phyloP scores from a whole-genome alignment of 2,797 vertebrate species.

The Natrix natrix region DNA sequence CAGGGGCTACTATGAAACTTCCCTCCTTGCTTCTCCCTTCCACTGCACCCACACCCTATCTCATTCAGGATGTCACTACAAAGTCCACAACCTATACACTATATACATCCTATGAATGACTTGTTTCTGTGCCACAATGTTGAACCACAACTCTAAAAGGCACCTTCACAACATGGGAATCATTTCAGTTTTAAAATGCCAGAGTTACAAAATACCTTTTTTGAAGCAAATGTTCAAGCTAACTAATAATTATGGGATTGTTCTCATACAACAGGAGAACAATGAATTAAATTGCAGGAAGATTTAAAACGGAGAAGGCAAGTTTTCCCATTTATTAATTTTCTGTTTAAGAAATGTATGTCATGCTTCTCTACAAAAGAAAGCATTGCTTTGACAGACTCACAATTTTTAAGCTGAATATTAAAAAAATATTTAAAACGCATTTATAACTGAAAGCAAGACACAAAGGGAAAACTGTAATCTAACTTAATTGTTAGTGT shows the following conservation, averaged over 20 bases:
- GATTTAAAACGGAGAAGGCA: not conserved
- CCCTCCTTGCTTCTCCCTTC: not conserved
- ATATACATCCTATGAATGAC: not conserved
- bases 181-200: not conserved
- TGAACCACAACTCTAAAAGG: not conserved
- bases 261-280: not conserved
- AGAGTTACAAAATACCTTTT: not conserved
- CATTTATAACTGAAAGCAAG: not conserved
- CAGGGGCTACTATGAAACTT: not conserved
- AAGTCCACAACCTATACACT: not conserved
- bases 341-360: not conserved
- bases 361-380: not conserved
- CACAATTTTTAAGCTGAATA: not conserved
- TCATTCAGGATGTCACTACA: not conserved
- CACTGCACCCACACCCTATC: not conserved
- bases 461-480: not conserved
- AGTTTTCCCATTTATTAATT: not conserved
- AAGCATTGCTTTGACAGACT: not conserved
- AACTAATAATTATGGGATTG: not conserved
- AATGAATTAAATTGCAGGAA: not conserved
- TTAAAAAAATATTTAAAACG: not conserved
- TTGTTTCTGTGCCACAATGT: not conserved
- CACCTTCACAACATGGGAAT: not conserved
- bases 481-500: not conserved
- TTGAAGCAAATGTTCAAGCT: not conserved